phyloP scores from a whole-genome alignment of 2,888 invertebrate species.

The Scaptodrosophila latifasciaeformis region DNA sequence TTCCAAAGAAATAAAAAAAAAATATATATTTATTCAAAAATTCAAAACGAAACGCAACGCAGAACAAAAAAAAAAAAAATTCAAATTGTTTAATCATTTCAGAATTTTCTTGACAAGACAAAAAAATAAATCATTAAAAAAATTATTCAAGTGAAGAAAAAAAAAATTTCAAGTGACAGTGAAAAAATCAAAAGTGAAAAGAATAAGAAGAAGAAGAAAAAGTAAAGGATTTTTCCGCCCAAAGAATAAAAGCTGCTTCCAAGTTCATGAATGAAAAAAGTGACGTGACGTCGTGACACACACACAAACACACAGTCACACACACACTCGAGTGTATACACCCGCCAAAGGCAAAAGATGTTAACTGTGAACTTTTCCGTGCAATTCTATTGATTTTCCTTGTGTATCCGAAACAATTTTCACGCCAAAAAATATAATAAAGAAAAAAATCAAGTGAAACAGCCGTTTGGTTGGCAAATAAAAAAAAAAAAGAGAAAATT shows the following conservation, averaged over 20 bases:
- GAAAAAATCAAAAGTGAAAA: constrained; percentile 7
- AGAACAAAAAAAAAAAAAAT: too few species aligned
- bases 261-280: constrained; percentile 16
- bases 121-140: not conserved
- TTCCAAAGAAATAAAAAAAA: not conserved
- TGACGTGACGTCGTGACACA: constrained; percentile 9
- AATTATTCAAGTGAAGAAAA: not conserved
- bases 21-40: constrained; percentile 19
- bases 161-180: constrained; percentile 3
- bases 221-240: constrained; percentile 29
- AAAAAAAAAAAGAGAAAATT: not conserved
- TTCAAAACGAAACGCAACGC: constrained; percentile 19
- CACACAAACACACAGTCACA: not conserved
- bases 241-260: constrained; percentile 8
- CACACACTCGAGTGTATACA: not conserved
- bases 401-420: not conserved
- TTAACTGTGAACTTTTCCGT: constrained; percentile 22
- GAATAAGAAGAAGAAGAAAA: constrained; percentile 5
- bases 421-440: constrained; percentile 14
- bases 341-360: not conserved
- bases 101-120: not conserved
- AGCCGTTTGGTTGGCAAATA: not conserved
- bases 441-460: not conserved
- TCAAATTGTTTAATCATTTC: not conserved
- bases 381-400: constrained; percentile 11